These are phyloP conservation scores for Misgurnus anguillicaudatus DNA, from an alignment of 2,113 vertebrate species.

Conservation along the genomic window DNA sequence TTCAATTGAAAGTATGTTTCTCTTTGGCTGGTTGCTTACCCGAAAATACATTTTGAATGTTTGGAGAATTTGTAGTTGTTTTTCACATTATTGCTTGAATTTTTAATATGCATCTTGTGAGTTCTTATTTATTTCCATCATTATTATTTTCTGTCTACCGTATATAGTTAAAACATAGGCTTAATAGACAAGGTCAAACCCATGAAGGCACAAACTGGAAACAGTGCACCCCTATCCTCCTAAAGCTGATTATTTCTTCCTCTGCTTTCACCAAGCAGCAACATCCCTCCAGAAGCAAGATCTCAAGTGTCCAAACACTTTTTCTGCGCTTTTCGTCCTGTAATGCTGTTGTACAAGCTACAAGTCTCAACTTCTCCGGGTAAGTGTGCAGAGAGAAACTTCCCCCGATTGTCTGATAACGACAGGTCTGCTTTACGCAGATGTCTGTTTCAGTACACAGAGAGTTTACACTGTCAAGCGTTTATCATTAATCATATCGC, in stretches of 20 bases:
- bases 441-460: constrained; percentile 67
- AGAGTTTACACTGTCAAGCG: constrained; percentile 64
- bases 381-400: constrained; percentile 42
- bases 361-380: constrained; percentile 51
- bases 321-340: constrained; percentile 17
- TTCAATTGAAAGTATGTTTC: constrained; percentile 4
- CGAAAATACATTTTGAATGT: constrained; percentile 22
- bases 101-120: no score
- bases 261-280: constrained; percentile 44
- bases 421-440: constrained; percentile 61
- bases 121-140: no score
- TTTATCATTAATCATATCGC: constrained; percentile 77
- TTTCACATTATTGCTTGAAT: background rate
- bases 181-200: constrained; percentile 30
- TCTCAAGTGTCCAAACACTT: constrained; percentile 45
- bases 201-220: constrained; percentile 3
- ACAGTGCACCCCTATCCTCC: constrained; percentile 32
- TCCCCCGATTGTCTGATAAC: constrained; percentile 68
- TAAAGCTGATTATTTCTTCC: constrained; percentile 40
- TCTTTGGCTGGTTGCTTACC: constrained; percentile 10
- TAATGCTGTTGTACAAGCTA: constrained; percentile 2
- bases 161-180: background rate
- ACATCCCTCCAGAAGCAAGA: constrained; percentile 23
- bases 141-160: no score
- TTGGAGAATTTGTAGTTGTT: background rate